Evolutionary conservation across 2,113 vertebrate genomes (phyloP).

Genomic region (Neomonachus schauinslandi): DNA sequence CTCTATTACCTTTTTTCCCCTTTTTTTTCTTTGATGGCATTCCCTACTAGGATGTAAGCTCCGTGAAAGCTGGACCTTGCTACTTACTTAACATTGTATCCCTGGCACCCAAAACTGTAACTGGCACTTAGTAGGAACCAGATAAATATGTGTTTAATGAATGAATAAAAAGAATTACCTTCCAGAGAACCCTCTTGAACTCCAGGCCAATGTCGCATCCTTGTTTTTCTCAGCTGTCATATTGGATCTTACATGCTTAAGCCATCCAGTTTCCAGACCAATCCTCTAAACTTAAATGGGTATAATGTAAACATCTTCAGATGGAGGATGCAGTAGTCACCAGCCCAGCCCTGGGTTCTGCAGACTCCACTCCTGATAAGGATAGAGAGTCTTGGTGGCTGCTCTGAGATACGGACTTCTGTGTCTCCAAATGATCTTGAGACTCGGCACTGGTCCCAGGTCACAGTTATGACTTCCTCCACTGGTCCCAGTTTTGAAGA

Average conservation of each 20-base stretch:
- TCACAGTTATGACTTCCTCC: neutral
- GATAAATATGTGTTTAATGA: neutral
- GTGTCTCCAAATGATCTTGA: neutral
- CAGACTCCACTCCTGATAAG: neutral
- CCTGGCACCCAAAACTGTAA: neutral
- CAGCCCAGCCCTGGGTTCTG: neutral
- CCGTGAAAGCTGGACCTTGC: neutral
- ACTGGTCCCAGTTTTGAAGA: neutral
- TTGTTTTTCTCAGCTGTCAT: constrained; percentile 19
- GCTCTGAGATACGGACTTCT: neutral
- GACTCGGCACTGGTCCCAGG: neutral
- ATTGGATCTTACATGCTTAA: neutral
- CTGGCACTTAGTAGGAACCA: neutral
- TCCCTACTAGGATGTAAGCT: neutral
- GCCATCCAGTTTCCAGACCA: neutral
- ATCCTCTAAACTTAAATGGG: neutral
- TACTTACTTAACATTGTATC: neutral
- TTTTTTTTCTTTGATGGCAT: neutral
- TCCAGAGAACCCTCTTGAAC: neutral
- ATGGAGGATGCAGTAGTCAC: neutral
- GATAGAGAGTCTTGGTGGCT: neutral
- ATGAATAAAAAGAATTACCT: neutral
- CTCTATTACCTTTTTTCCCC: neutral
- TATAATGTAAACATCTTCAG: neutral
- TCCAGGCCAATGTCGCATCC: neutral